A percentile compares a stretch with the other conserved stretches of the same genome.
phyloP scores from a whole-genome alignment of 2,797 vertebrate species.

The Pantherophis alleghaniensis region DNA sequence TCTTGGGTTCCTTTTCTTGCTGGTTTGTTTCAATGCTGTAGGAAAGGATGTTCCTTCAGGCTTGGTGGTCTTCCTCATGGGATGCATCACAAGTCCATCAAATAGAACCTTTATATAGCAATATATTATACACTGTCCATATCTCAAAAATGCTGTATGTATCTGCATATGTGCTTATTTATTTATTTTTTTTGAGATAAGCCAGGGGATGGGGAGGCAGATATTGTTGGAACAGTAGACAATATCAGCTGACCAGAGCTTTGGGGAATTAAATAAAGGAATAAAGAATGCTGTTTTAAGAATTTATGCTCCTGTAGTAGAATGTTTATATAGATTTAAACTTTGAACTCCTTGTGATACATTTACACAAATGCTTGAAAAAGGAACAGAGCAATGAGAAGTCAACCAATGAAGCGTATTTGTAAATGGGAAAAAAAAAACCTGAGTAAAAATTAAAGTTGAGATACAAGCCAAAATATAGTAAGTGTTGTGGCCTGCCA shows the following conservation, averaged over 20 bases:
- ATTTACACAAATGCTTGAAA: slow-evolving; percentile 30
- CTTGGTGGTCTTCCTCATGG: not conserved
- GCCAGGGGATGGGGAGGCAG: too few relatives aligned
- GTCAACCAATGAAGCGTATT: slow-evolving; percentile 45
- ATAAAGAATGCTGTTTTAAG: not conserved
- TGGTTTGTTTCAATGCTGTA: not conserved
- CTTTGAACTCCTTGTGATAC: slow-evolving; percentile 45
- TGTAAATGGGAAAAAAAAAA: not conserved
- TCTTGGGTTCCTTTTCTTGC: not conserved
- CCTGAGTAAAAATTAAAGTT: slow-evolving; percentile 52
- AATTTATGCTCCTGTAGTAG: not conserved
- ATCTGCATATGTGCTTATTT: not conserved
- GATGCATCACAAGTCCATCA: not conserved
- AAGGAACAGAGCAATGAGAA: slow-evolving; percentile 26
- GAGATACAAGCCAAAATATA: slow-evolving; percentile 38
- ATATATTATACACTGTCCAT: not conserved
- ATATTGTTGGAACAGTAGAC: not conserved
- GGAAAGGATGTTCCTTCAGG: not conserved
- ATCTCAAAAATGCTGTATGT: not conserved
- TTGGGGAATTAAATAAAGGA: not conserved
- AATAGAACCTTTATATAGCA: not conserved
- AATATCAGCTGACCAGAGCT: not conserved
- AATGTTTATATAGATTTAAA: slow-evolving; percentile 46
- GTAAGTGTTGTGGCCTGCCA: not conserved
- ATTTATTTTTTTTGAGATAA: too few relatives aligned